These are phyloP conservation scores for Maconellicoccus hirsutus DNA, from an alignment of 1,140 invertebrate species.

Conservation along the genomic window DNA sequence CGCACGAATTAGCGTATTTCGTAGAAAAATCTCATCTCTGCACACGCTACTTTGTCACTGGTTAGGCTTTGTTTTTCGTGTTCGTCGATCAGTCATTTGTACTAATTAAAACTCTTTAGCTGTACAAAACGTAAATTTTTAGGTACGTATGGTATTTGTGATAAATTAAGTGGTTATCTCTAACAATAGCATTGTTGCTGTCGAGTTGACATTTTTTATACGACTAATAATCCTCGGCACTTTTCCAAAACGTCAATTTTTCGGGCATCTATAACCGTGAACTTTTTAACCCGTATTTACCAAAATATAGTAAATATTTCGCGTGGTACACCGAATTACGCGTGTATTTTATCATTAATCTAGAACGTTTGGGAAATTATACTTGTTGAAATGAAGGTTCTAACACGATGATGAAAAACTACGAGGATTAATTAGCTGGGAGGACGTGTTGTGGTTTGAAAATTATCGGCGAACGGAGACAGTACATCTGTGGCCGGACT, in stretches of 20 bases:
- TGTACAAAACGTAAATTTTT: too few species aligned
- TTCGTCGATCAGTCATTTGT: too few species aligned
- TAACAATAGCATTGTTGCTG: conserved; percentile 8
- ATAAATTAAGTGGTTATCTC: conserved; percentile 1
- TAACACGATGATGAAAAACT: too few species aligned
- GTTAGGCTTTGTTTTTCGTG: too few species aligned
- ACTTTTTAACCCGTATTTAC: background rate
- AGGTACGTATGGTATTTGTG: background rate
- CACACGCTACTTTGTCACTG: too few species aligned
- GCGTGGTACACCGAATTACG: background rate
- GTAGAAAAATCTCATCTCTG: too few species aligned
- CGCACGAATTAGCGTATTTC: too few species aligned
- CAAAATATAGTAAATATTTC: background rate
- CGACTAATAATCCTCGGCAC: background rate
- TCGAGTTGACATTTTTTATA: conserved; percentile 9
- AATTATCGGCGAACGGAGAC: too few species aligned
- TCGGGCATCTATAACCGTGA: background rate
- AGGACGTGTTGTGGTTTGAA: too few species aligned
- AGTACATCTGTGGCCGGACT: too few species aligned
- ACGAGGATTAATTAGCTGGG: too few species aligned
- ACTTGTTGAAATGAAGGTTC: background rate
- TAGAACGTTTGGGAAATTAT: background rate
- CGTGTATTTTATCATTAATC: background rate
- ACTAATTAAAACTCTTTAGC: too few species aligned
- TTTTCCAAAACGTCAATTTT: background rate